These are phyloP conservation scores for Falco punctatus DNA, from an alignment of 2,113 vertebrate species.

Conservation along the genomic window DNA sequence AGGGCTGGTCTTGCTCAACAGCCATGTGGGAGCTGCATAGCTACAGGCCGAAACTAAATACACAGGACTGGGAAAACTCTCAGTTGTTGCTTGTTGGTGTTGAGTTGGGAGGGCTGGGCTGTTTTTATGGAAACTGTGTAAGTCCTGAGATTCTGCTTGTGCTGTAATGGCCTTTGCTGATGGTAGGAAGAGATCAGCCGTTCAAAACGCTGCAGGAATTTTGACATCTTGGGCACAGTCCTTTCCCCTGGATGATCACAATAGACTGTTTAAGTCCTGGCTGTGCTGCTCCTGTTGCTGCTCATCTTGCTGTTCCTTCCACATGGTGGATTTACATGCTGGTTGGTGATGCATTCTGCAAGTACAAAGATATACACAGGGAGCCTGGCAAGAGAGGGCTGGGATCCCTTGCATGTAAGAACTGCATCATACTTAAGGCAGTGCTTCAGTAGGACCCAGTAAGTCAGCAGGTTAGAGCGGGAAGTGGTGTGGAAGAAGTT, in stretches of 20 bases:
- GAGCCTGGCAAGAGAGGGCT: background rate
- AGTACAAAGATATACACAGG: rapidly evolving
- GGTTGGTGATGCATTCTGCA: background rate
- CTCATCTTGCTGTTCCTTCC: background rate
- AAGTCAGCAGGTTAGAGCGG: background rate
- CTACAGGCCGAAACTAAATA: background rate
- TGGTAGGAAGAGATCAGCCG: background rate
- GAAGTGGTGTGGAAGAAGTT: background rate
- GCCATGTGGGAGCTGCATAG: background rate
- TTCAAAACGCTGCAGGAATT: background rate
- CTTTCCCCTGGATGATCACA: background rate
- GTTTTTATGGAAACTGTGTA: background rate
- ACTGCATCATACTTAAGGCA: background rate
- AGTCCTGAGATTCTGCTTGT: background rate
- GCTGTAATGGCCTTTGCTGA: background rate
- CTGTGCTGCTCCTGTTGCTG: background rate
- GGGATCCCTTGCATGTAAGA: background rate
- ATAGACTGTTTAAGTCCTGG: rapidly evolving
- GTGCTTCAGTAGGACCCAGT: background rate
- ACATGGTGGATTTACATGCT: background rate
- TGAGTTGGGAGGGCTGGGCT: background rate
- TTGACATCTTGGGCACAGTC: rapidly evolving
- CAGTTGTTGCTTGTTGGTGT: background rate
- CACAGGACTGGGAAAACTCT: background rate
- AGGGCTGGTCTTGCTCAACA: background rate